Base-by-base conservation (phyloP, 2,113 vertebrate species). In the Chionodraco myersi region DNA sequence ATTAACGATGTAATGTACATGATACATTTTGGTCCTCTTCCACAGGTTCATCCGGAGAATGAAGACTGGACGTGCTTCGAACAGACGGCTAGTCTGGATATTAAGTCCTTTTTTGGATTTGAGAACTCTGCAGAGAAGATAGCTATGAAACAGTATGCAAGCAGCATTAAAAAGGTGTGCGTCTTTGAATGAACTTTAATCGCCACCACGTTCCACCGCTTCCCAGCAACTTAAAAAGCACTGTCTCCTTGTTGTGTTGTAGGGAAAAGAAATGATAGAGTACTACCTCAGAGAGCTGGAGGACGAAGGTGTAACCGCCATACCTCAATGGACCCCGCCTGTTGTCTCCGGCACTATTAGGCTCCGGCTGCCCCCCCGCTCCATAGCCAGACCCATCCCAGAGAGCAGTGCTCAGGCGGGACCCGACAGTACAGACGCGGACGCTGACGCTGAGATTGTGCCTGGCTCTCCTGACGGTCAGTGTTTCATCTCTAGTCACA, bases 251-350 rank as follows among this genome's bases (percentile, higher is more conserved):
- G n/a, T 56, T 61, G 2, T 84, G 53, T 68, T 72, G 6, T 57
- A 99, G 98, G 97, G 98, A 36, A 99, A 98, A 89, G 98, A 99
- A 89, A 98, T 99, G 75, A 98, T 99, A 2, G 97, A 99, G 56
- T 96, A 97, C 92, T 97, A 97, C 92, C 94, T 99, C 79, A 95
- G 86, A 67, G 96, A 99, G 67, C 78, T 99, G 80, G 96, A 97
- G 54, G 94, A 96, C 16, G 97, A 98, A 92, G 97, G 97, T 57
- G 92, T 99, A 63, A 96, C 94, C 1, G 94, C 87, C 21, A 83
- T 99, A 82, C 98, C 97, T 75, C 96, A 96, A 15, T 99, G 98
- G 98, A 93, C 82, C 0, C 94, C 96, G 2, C 72, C 94, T 9
- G 82, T 91, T 10, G 62, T 85, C 52, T 72, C 72, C 36, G 66